A percentile compares a stretch with the other conserved stretches of the same genome.
Evolutionary conservation across 92 coral and sea anemone species (phyloP).

Genomic region (Virgularia gustaviana): DNA sequence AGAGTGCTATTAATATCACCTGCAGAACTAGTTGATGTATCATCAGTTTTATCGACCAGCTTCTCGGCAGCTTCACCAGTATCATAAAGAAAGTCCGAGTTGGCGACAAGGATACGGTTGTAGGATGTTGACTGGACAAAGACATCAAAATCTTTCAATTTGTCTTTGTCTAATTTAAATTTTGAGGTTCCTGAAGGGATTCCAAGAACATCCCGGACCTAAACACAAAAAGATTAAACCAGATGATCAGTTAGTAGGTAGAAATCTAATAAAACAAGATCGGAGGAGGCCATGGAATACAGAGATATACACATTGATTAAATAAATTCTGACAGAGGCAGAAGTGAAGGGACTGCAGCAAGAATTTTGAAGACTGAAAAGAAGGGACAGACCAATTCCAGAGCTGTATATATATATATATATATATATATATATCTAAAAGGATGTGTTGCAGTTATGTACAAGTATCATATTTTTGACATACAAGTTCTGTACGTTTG

Average conservation of each 20-base stretch:
- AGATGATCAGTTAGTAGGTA: not conserved
- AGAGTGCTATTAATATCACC: no score
- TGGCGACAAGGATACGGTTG: conserved; percentile 73
- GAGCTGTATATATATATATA: no score
- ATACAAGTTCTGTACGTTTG: no score
- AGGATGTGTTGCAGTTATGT: no score
- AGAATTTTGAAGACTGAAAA: no score
- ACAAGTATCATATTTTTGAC: no score
- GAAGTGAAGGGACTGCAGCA: not conserved
- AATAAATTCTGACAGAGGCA: not conserved
- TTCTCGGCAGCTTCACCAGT: conserved; percentile 49
- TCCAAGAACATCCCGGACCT: conserved; percentile 72
- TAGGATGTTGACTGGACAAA: conserved; percentile 94
- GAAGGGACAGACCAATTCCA: no score
- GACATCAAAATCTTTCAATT: conserved; percentile 88
- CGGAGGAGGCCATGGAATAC: no score
- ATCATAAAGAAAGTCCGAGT: conserved; percentile 88
- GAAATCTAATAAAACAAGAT: not conserved
- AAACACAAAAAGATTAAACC: not conserved
- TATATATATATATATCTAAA: no score
- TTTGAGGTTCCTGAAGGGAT: conserved; percentile 76
- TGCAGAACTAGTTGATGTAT: conserved; percentile 29
- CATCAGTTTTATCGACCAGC: conserved; percentile 2
- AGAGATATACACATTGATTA: no score
- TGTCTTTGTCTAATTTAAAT: conserved; percentile 70